These are phyloP conservation scores for Synanthedon vespiformis DNA, from an alignment of 2,888 invertebrate species.

Conservation along the genomic window DNA sequence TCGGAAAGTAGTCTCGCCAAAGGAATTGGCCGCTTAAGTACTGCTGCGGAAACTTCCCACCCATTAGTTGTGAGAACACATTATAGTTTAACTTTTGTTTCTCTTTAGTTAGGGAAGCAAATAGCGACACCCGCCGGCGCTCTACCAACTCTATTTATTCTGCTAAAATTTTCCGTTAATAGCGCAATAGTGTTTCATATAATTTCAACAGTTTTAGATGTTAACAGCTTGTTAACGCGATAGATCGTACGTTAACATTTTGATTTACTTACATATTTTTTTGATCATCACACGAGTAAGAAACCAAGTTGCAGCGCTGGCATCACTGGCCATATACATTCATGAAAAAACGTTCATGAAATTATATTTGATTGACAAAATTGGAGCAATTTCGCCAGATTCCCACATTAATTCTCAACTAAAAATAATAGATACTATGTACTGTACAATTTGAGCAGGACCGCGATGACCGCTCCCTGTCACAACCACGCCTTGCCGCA, in stretches of 20 bases:
- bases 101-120: constrained; percentile 1
- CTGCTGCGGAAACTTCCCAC: constrained; percentile 52
- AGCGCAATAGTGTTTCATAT: neutral
- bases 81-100: constrained; percentile 23
- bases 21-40: constrained; percentile 61
- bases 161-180: neutral
- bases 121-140: neutral
- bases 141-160: neutral
- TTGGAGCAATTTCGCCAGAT: no score
- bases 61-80: constrained; percentile 61
- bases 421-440: no score
- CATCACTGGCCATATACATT: no score
- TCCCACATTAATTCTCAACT: no score
- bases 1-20: constrained; percentile 57
- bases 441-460: neutral
- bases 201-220: no score
- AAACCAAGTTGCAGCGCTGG: no score
- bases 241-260: no score
- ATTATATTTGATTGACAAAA: no score
- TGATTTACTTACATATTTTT: no score
- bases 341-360: no score
- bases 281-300: no score
- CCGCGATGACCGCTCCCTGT: neutral
- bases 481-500: neutral
- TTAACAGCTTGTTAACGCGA: no score